These are phyloP conservation scores for Drosophila algonquin DNA, from an alignment of 2,888 invertebrate species.

Conservation along the genomic window DNA sequence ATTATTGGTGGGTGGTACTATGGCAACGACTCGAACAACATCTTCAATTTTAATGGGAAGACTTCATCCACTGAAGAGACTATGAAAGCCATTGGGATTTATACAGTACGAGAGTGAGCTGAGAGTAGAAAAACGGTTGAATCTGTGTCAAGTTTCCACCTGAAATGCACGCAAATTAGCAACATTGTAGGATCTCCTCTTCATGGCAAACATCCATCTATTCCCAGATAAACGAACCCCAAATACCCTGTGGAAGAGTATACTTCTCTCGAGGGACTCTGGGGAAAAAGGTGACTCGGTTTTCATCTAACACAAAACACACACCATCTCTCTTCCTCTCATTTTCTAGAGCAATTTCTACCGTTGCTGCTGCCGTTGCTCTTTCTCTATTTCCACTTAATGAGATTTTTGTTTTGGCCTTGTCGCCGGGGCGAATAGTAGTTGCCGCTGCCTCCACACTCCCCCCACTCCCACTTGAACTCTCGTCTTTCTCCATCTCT, in stretches of 20 bases:
- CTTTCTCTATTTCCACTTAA: slow-evolving; percentile 55
- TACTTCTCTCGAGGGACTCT: background rate
- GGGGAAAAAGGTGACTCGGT: slow-evolving; percentile 16
- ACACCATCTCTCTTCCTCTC: slow-evolving; percentile 2
- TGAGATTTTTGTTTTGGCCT: slow-evolving; percentile 68
- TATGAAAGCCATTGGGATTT: no score
- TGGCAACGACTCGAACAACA: background rate
- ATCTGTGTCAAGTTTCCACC: no score
- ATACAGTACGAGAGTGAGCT: no score
- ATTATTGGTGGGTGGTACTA: no score
- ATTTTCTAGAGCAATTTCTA: slow-evolving; percentile 16
- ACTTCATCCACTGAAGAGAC: no score
- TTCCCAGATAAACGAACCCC: no score
- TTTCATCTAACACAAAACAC: slow-evolving; percentile 7
- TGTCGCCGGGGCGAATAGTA: slow-evolving; percentile 30
- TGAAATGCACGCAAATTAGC: no score
- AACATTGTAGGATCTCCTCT: no score
- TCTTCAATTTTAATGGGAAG: no score
- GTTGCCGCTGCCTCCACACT: background rate
- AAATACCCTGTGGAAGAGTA: background rate
- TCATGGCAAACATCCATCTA: no score
- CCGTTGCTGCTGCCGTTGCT: background rate
- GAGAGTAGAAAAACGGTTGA: no score
- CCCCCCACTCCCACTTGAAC: background rate
- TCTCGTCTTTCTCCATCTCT: background rate